Evolutionary conservation across 2,888 invertebrate species (phyloP).

Genomic region (Cephus nigrinus): DNA sequence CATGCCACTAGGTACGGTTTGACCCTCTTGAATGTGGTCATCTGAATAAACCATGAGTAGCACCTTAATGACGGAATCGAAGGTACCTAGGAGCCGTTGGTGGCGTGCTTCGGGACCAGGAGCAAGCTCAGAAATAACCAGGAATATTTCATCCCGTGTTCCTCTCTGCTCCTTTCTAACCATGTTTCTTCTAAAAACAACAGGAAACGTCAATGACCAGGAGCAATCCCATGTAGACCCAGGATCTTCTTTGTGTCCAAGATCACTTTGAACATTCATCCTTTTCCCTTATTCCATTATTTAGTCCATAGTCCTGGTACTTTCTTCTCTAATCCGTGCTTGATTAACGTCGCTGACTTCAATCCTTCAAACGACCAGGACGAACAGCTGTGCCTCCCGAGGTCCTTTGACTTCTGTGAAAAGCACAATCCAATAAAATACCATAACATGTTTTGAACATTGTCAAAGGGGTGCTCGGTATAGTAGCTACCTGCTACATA

Average conservation of each 20-base stretch:
- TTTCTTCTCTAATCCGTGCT: background rate
- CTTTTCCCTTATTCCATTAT: background rate
- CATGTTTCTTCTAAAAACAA: background rate
- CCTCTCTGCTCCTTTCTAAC: background rate
- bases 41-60: conserved; percentile 60
- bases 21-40: conserved; percentile 44
- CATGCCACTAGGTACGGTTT: conserved; percentile 28
- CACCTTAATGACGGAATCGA: conserved; percentile 55
- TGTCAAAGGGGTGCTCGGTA: background rate
- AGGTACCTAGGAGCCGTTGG: conserved; percentile 21
- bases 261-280: background rate
- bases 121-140: background rate
- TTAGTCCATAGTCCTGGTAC: background rate
- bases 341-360: background rate
- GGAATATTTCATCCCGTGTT: background rate
- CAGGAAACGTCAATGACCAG: background rate
- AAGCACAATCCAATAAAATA: background rate
- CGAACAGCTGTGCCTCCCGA: background rate
- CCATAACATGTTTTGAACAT: background rate
- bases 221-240: too few species aligned
- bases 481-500: background rate
- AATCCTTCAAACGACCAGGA: background rate
- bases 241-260: too few species aligned
- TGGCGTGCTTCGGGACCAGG: conserved; percentile 11
- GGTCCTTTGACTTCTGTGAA: background rate